Percentiles rank a stretch among this genome's conserved stretches.
phyloP scores from a whole-genome alignment of 2,797 vertebrate genomes.

The Arnoldichthys spilopterus region DNA sequence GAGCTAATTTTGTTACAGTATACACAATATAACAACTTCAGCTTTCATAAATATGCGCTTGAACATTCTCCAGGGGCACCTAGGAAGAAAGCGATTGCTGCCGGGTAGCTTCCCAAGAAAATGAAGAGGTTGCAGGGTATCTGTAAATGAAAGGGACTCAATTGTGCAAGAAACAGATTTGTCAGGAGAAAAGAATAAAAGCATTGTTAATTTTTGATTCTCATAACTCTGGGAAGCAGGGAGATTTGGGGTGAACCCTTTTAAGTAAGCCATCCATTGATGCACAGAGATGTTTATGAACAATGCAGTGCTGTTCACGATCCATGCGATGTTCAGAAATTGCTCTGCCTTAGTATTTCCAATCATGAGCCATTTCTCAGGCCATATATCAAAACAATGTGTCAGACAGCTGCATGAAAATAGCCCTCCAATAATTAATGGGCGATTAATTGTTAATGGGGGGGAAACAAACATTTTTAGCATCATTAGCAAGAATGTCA shows the following conservation, averaged over 20 bases:
- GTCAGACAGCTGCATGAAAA: constrained; percentile 60
- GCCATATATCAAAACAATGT: constrained; percentile 56
- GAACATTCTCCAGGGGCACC: constrained; percentile 69
- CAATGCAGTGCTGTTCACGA: background rate
- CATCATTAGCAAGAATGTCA: constrained; percentile 59
- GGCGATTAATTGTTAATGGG: constrained; percentile 55
- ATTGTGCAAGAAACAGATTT: constrained; percentile 7
- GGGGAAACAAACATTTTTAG: constrained; percentile 62
- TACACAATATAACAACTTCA: constrained; percentile 71
- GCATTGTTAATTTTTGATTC: constrained; percentile 18
- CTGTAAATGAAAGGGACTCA: constrained; percentile 23
- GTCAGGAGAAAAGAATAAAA: constrained; percentile 15
- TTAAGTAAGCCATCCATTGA: background rate
- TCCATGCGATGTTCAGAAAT: background rate
- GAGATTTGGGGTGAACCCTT: background rate
- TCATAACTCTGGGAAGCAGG: background rate
- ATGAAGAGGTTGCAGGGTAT: constrained; percentile 16
- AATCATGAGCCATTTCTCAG: background rate
- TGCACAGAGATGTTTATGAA: background rate
- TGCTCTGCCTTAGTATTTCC: background rate
- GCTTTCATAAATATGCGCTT: constrained; percentile 56
- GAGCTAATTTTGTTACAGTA: constrained; percentile 51
- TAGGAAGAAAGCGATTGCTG: constrained; percentile 71
- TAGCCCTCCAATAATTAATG: constrained; percentile 58
- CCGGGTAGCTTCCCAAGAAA: constrained; percentile 8